Conservation (phyloP, 2,888 invertebrate species). For the Caenorhabditis becei region DNA sequence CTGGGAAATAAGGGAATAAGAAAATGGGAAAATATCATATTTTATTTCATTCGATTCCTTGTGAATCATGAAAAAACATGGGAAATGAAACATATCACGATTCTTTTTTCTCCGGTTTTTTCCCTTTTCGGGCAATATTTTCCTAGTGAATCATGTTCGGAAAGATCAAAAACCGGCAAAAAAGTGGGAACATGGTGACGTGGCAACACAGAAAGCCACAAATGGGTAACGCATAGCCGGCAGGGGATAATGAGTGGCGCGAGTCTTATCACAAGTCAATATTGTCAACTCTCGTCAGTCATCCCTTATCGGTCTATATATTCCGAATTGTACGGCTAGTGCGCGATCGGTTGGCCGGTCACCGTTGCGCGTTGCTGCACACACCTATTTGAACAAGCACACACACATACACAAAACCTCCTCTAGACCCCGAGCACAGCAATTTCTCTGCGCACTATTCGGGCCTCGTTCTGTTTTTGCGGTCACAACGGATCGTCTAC, state of each 20-base stretch:
- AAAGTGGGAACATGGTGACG: conserved; percentile 25
- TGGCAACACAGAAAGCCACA: not conserved
- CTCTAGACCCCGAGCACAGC: conserved; percentile 48
- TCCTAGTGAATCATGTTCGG: conserved; percentile 31
- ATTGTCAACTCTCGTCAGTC: conserved; percentile 31
- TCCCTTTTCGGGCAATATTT: conserved; percentile 25
- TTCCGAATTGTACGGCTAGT: conserved; percentile 58
- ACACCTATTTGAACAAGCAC: conserved; percentile 67
- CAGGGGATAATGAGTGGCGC: too few relatives aligned
- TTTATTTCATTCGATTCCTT: conserved; percentile 14
- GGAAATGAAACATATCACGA: conserved; percentile 44
- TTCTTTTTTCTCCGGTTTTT: too few relatives aligned
- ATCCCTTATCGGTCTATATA: conserved; percentile 55
- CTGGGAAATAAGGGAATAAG: not conserved
- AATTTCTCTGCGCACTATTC: conserved; percentile 58
- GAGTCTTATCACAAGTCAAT: too few relatives aligned
- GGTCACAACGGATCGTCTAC: conserved; percentile 61
- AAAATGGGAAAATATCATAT: conserved; percentile 8
- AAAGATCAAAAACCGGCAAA: conserved; percentile 32
- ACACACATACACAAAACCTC: conserved; percentile 54
- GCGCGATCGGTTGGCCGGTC: conserved; percentile 58
- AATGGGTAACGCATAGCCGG: too few relatives aligned
- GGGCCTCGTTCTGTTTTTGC: conserved; percentile 48
- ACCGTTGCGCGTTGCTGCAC: conserved; percentile 61
- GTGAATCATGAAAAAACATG: conserved; percentile 48